Evolutionary conservation across 2,113 vertebrate species (phyloP).

Genomic region (Electrona antarctica): DNA sequence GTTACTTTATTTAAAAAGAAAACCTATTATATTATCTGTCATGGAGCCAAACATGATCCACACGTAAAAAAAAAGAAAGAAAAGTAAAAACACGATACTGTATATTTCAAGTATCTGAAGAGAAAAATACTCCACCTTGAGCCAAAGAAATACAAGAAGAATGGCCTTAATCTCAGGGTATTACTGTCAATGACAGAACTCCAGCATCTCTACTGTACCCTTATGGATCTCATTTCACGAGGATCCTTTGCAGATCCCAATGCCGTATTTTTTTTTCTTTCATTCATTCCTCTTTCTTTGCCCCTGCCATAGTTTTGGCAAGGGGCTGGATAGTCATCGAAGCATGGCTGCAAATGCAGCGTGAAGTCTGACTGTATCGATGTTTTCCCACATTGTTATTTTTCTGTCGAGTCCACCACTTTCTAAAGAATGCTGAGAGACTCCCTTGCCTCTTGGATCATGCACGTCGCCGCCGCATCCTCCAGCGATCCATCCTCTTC

Average conservation of each 20-base stretch:
- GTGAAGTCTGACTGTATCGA: constrained; percentile 10
- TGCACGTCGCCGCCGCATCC: background rate
- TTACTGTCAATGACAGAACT: constrained; percentile 5
- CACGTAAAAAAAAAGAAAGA: too few species aligned
- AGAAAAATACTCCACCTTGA: background rate
- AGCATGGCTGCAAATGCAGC: constrained; percentile 29
- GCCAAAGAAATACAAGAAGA: constrained; percentile 15
- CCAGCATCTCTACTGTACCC: background rate
- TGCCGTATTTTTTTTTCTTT: constrained; percentile 14
- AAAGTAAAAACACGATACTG: constrained; percentile 6
- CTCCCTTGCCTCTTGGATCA: constrained; percentile 1
- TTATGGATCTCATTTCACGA: background rate
- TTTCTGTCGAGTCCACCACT: background rate
- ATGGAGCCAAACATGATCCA: constrained; percentile 9
- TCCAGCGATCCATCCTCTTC: constrained; percentile 11
- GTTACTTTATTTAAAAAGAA: constrained; percentile 9
- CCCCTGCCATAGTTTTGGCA: constrained; percentile 19
- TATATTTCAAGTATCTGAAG: constrained; percentile 2
- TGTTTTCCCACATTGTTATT: constrained; percentile 10
- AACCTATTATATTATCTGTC: background rate
- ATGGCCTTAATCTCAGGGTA: background rate
- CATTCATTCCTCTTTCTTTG: background rate
- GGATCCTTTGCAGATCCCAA: constrained; percentile 5
- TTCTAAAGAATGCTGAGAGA: background rate
- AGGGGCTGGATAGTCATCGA: background rate